phyloP scores from a whole-genome alignment of 1,140 invertebrate species.

The Platorchestia sp. region DNA sequence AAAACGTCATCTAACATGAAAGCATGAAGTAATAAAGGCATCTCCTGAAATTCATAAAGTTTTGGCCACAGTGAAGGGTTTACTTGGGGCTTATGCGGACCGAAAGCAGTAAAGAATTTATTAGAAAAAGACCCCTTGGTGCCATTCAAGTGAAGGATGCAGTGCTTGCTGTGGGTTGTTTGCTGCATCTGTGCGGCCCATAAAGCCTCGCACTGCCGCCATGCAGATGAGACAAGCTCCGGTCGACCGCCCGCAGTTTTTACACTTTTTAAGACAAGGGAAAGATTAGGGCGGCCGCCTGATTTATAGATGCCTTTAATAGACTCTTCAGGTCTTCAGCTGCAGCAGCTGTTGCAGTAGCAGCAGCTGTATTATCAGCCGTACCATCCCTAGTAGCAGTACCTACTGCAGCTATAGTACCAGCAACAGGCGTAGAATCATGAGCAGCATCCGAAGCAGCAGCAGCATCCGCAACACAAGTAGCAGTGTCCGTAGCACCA shows the following conservation, averaged over 20 bases:
- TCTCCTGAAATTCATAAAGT: neutral
- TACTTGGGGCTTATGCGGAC: neutral
- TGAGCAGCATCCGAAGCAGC: too few relatives aligned
- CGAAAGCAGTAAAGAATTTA: conserved; percentile 1
- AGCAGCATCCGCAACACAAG: too few relatives aligned
- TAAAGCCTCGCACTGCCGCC: neutral
- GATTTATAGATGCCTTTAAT: conserved; percentile 33
- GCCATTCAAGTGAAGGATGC: neutral
- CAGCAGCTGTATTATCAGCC: too few relatives aligned
- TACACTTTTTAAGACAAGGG: conserved; percentile 54
- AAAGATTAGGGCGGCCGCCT: conserved; percentile 29
- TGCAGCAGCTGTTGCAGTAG: neutral
- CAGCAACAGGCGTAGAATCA: too few relatives aligned
- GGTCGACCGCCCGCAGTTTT: neutral
- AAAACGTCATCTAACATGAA: neutral
- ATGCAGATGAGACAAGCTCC: conserved; percentile 40
- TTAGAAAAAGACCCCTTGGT: neutral
- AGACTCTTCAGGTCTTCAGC: neutral
- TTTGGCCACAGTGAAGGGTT: neutral
- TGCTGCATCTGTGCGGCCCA: conserved; percentile 13
- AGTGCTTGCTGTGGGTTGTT: neutral
- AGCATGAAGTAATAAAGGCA: neutral
- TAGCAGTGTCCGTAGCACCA: too few relatives aligned
- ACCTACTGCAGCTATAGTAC: too few relatives aligned
- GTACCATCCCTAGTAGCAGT: too few relatives aligned